Percentiles rank a stretch among this genome's conserved stretches.
Conservation (phyloP, 2,797 vertebrate genomes). For the Scolopax bukidnonensis region DNA sequence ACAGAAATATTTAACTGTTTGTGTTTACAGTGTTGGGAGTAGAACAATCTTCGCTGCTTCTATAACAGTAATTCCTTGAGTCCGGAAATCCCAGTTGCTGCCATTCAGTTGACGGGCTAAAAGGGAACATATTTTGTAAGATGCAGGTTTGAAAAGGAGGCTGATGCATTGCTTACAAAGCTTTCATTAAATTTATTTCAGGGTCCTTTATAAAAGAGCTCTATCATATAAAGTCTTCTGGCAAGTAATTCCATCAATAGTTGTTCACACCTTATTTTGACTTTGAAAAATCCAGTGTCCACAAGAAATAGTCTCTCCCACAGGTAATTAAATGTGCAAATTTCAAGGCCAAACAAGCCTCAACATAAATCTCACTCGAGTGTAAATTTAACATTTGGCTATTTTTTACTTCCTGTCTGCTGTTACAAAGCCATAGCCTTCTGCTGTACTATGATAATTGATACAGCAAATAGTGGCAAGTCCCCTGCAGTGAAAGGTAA, state of each 20-base stretch:
- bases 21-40: background rate
- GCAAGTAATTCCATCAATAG: background rate
- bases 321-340: background rate
- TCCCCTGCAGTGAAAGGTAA: background rate
- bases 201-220: background rate
- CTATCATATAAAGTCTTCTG: background rate
- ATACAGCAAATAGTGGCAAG: background rate
- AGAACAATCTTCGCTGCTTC: background rate
- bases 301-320: background rate
- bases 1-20: background rate
- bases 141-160: background rate
- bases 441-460: background rate
- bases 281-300: constrained; percentile 8
- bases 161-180: background rate
- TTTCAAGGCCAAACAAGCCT: background rate
- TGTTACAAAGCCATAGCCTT: background rate
- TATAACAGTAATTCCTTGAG: background rate
- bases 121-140: background rate
- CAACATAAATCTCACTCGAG: background rate
- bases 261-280: constrained; percentile 1
- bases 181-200: background rate
- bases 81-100: background rate
- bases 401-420: background rate
- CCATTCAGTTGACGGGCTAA: background rate
- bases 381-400: background rate